phyloP scores from a whole-genome alignment of 2,113 vertebrate species.

The Muntiacus reevesi region DNA sequence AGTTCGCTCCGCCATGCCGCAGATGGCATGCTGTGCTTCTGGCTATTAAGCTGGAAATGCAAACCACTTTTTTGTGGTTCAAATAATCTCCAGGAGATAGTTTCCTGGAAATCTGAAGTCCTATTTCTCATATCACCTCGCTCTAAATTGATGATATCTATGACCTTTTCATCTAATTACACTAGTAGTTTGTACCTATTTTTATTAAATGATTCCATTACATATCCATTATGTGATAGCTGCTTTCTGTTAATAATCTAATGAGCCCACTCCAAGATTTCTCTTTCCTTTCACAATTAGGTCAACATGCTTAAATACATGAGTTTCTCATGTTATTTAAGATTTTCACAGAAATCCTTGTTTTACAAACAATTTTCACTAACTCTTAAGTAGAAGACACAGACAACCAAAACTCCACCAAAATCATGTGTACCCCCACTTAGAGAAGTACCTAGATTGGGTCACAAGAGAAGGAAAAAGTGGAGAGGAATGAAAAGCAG shows the following conservation, averaged over 20 bases:
- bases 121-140: constrained; percentile 70
- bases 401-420: neutral
- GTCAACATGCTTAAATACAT: neutral
- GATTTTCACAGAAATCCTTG: neutral
- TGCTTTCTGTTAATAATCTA: constrained; percentile 51
- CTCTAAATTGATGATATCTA: constrained; percentile 75
- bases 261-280: constrained; percentile 32
- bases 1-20: constrained; percentile 53
- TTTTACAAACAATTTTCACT: neutral
- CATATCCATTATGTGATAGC: constrained; percentile 53
- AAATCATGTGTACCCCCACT: neutral
- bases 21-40: constrained; percentile 64
- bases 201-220: constrained; percentile 76
- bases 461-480: neutral
- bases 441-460: rapidly evolving
- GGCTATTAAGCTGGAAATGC: constrained; percentile 76
- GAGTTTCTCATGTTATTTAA: neutral
- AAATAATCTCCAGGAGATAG: constrained; percentile 77
- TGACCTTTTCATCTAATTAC: constrained; percentile 79
- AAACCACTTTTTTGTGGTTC: constrained; percentile 76
- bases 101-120: constrained; percentile 83
- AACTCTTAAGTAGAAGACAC: neutral
- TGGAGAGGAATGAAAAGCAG: neutral
- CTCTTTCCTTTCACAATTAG: constrained; percentile 1
- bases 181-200: constrained; percentile 62